Conservation (phyloP, 2,888 invertebrate genomes). For the Dynastes grantii region DNA sequence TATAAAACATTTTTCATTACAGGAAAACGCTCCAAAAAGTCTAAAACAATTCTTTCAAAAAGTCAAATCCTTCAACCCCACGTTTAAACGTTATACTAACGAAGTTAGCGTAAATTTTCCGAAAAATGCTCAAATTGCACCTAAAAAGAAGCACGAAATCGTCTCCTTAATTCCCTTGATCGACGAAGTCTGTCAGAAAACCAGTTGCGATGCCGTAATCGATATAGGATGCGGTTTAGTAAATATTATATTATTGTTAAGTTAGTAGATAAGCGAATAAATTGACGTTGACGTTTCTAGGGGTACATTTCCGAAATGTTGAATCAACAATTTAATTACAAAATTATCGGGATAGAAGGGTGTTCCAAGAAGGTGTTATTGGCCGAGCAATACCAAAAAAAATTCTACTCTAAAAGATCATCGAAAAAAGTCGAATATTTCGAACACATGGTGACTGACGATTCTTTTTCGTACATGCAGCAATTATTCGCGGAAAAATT, state of each 20-base stretch:
- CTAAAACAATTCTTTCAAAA: conserved; percentile 68
- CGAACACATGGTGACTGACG: conserved; percentile 73
- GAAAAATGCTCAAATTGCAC: conserved; percentile 68
- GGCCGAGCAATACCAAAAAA: conserved; percentile 75
- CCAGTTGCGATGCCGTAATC: conserved; percentile 73
- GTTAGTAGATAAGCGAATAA: background rate
- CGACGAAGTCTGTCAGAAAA: conserved; percentile 70
- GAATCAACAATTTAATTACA: conserved; percentile 73
- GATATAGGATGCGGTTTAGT: conserved; percentile 86
- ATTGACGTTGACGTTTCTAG: conserved; percentile 68
- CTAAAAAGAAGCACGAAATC: conserved; percentile 84
- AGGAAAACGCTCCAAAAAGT: conserved; percentile 68
- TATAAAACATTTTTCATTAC: conserved; percentile 54
- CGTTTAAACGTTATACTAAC: conserved; percentile 41
- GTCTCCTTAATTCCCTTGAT: conserved; percentile 75
- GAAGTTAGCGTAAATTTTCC: conserved; percentile 59
- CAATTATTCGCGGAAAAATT: conserved; percentile 69
- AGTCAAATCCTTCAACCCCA: conserved; percentile 64
- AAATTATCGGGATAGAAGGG: conserved; percentile 81
- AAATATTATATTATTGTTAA: conserved; percentile 63
- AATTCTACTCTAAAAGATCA: conserved; percentile 72
- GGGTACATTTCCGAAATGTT: conserved; percentile 84
- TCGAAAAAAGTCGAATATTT: conserved; percentile 74
- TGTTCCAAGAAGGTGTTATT: conserved; percentile 73
- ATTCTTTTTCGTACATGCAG: conserved; percentile 68